phyloP scores from a whole-genome alignment of 2,888 invertebrate species.

The Lepidochrysops patricia region DNA sequence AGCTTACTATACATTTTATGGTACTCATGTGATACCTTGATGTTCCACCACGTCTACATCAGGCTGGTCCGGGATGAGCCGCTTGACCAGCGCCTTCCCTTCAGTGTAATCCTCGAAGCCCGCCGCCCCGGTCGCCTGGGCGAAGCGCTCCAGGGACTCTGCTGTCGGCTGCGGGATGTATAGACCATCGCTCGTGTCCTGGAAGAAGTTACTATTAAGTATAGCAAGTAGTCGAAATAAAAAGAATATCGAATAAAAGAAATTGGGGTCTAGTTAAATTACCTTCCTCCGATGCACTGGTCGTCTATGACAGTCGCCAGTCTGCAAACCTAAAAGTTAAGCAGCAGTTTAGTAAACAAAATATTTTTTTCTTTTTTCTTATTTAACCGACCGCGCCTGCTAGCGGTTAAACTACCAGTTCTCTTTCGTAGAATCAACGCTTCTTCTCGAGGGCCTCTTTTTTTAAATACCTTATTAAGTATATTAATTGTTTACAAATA shows the following conservation, averaged over 20 bases:
- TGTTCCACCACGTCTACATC: conserved; percentile 65
- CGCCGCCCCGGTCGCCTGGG: conserved; percentile 70
- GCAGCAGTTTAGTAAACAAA: background rate
- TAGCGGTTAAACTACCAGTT: background rate
- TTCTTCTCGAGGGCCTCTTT: background rate
- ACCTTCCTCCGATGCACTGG: conserved; percentile 27
- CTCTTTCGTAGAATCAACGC: background rate
- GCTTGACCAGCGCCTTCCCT: conserved; percentile 57
- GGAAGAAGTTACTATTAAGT: conserved; percentile 19
- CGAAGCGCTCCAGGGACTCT: conserved; percentile 60
- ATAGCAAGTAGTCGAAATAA: background rate
- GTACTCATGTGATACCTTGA: no score
- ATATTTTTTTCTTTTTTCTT: no score
- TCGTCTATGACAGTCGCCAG: conserved; percentile 25
- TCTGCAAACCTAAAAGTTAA: conserved; percentile 25
- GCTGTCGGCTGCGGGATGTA: conserved; percentile 52
- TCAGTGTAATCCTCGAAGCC: conserved; percentile 66
- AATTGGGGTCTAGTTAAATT: no score
- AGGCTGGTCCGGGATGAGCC: conserved; percentile 58
- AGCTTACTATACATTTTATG: no score
- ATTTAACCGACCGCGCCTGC: no score
- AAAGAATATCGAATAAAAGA: no score
- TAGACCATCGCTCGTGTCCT: conserved; percentile 39
- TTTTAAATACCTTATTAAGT: background rate
- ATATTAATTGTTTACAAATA: background rate